These are phyloP conservation scores for Catagonus wagneri DNA, from an alignment of 2,113 vertebrate genomes.

Conservation along the genomic window DNA sequence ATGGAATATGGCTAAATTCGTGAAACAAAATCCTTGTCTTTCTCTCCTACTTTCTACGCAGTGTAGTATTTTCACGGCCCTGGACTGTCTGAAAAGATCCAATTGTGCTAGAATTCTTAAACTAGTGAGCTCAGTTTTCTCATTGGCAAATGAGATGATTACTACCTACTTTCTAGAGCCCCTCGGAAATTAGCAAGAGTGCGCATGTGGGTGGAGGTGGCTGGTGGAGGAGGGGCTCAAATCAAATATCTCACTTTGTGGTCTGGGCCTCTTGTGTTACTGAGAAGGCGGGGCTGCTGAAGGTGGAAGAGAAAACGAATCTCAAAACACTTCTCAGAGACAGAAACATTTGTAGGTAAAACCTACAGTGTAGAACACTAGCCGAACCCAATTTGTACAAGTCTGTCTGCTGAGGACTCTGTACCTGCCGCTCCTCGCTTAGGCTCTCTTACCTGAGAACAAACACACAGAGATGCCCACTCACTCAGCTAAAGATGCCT, in stretches of 20 bases:
- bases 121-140: background rate
- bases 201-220: background rate
- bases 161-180: background rate
- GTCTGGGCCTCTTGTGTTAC: background rate
- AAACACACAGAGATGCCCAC: background rate
- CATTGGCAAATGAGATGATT: background rate
- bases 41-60: background rate
- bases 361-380: background rate
- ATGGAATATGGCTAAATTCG: background rate
- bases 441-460: background rate
- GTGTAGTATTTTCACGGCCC: background rate
- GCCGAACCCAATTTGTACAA: background rate
- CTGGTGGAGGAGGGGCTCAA: background rate
- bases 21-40: background rate
- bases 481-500: background rate
- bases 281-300: background rate
- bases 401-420: background rate
- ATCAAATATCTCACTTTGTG: background rate
- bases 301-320: background rate
- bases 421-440: background rate
- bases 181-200: background rate
- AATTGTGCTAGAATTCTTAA: background rate
- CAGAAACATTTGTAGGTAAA: background rate
- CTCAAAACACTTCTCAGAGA: background rate
- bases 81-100: background rate